A percentile compares a stretch with the other conserved stretches of the same genome.
Conservation (phyloP, 2,797 vertebrate genomes). For the Calcarius lapponicus region DNA sequence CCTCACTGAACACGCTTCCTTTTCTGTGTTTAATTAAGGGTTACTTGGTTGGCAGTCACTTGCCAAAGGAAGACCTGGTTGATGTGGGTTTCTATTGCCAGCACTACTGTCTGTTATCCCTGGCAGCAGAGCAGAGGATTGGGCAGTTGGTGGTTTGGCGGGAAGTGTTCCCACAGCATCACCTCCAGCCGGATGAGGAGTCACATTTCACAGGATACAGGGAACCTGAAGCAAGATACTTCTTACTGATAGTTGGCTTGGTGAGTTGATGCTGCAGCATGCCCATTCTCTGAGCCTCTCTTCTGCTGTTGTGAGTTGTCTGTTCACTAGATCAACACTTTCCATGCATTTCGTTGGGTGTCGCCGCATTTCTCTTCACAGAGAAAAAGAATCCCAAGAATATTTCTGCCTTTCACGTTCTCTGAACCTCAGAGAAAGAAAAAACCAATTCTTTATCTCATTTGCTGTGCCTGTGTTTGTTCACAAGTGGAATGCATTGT, state of each 20-base stretch:
- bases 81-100: constrained; percentile 91
- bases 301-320: background rate
- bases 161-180: constrained; percentile 89
- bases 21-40: constrained; percentile 79
- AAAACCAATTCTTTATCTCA: background rate
- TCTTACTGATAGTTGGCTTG: constrained; percentile 94
- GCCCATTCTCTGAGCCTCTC: background rate
- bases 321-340: background rate
- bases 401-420: background rate
- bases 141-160: constrained; percentile 94
- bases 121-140: constrained; percentile 86
- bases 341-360: background rate
- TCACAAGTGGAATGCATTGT: background rate
- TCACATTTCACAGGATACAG: constrained; percentile 60
- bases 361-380: background rate
- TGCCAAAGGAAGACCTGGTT: constrained; percentile 91
- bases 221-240: constrained; percentile 84
- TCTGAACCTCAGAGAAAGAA: background rate
- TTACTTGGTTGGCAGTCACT: constrained; percentile 91
- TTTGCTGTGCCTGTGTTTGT: background rate
- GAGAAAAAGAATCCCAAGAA: background rate
- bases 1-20: background rate
- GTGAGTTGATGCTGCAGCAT: constrained; percentile 73
- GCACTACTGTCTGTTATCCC: constrained; percentile 88
- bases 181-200: constrained; percentile 57